These are phyloP conservation scores for Crotalus tigris DNA, from an alignment of 2,113 vertebrate genomes.

Conservation along the genomic window DNA sequence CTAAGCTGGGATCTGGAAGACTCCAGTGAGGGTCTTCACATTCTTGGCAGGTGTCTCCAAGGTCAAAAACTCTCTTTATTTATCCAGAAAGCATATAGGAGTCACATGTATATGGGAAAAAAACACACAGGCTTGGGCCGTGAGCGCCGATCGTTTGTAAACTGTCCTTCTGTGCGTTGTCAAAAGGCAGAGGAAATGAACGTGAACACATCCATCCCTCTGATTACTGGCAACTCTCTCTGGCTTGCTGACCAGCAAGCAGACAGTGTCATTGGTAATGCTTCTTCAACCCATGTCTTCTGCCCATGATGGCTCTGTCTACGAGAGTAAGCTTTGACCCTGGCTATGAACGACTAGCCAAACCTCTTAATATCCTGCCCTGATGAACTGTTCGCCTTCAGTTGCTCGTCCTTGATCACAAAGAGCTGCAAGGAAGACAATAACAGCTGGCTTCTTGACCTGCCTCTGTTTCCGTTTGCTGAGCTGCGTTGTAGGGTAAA, in stretches of 20 bases:
- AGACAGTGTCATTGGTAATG: neutral
- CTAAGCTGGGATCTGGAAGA: slow-evolving; percentile 48
- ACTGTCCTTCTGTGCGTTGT: neutral
- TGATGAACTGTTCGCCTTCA: neutral
- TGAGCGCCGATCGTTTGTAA: neutral
- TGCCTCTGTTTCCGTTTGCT: too few relatives aligned
- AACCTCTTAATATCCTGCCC: neutral
- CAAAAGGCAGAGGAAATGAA: neutral
- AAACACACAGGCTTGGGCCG: slow-evolving; percentile 19
- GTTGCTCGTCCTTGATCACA: neutral
- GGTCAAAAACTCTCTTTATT: slow-evolving; percentile 45
- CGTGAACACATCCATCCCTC: accelerated
- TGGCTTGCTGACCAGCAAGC: neutral
- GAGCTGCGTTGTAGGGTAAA: too few relatives aligned
- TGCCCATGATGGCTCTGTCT: neutral
- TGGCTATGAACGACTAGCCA: too few relatives aligned
- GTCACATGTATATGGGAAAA: neutral
- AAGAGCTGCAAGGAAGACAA: too few relatives aligned
- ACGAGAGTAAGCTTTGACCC: neutral
- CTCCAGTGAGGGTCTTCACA: neutral
- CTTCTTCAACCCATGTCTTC: too few relatives aligned
- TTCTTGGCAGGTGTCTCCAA: slow-evolving; percentile 34
- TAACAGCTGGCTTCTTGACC: neutral
- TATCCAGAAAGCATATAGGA: slow-evolving; percentile 48
- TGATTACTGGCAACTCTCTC: neutral